Base-by-base conservation (phyloP, 1,140 invertebrate genomes). In the Eriocheir sinensis region DNA sequence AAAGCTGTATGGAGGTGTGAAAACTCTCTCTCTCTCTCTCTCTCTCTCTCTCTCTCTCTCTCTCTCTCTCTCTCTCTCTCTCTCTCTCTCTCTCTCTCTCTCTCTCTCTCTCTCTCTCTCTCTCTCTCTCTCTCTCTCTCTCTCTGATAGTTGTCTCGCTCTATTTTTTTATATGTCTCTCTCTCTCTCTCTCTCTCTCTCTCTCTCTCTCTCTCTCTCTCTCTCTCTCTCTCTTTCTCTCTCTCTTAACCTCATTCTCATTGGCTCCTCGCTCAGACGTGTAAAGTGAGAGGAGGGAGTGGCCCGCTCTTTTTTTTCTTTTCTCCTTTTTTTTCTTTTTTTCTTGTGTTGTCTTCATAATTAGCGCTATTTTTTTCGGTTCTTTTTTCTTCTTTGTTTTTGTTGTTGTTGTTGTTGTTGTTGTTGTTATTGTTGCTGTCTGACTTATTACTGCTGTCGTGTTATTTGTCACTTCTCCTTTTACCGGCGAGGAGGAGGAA, bases 261-360 rank as follows among this genome's bases (percentile, higher is more conserved):
- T 72, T 72, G 60, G 60, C n/a, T 72, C n/a, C 60, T n/a, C 60
- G n/a, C 60, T n/a, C 60, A 72, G 60, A 72, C 60, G n/a, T 72
- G 60, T 72, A 72, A 72, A n/a, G n/a, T 12, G 60, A 72, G 60
- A 72, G 21, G 60, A 72, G 27, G 60, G 60, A 72, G 60, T 72
- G 60, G 4, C 60, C 27, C 60, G 27, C 6, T 72, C 27, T 72
- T 21, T 72, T 21, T 72, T n/a, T 72, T 21, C 21, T 21, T 72
- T n/a, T 72, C 60, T 72, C 60, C 60, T 72, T n/a, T n/a, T 72
- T n/a, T 72, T n/a, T 72, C 60, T 72, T n/a, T 72, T n/a, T 72
- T n/a, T 72, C 60, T 72, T n/a, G 27, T n/a, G 27, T n/a, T 72
- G 21, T 72, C 60, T 72, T 72, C 12, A n/a, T 72, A 72, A 72